Base-by-base conservation (phyloP, 2,888 invertebrate species). In the Heteromyza rotundicornis region DNA sequence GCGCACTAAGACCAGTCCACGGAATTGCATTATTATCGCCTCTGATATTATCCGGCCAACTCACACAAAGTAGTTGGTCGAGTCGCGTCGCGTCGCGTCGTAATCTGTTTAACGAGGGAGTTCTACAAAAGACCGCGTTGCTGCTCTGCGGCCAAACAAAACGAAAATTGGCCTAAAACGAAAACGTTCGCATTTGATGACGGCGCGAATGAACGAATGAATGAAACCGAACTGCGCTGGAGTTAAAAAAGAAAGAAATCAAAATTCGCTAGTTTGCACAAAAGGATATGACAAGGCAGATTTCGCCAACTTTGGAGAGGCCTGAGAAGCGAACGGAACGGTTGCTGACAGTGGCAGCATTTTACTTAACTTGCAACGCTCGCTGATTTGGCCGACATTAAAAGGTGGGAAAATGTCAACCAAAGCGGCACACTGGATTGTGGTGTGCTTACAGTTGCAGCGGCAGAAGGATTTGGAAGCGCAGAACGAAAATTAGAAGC, bases 61-160 rank as follows among this genome's bases (percentile, higher is more conserved):
- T 20, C 55, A 12, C 52, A 52, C 16, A 27, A 35, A 73, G 73
- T 74, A 75, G 75, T 72, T 72, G 75, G 73, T 72, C 68, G 76
- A 61, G 54, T 44, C 57, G 55, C 56, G n/a, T 67, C 59, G 60
- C 44, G 58, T 70, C 69, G 62, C 66, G 67, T 66, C 67, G 69
- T 72, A 80, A 80, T 79, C 78, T 75, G 79, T 79, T 78, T 80
- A 80, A 81, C 82, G 82, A 80, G 81, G 80, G 80, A 81, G 80
- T 79, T 75, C 73, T 72, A 73, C 73, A 77, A 75, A 78, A 78
- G 75, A 76, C 71, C 70, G 73, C 64, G 63, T 60, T 19, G n/a
- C 17, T 12, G 20, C 55, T 44, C 27, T 49, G 35, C 27, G 24
- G 51, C 55, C 14, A 40, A 40, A 7, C 8, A 27, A 5, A 27